A percentile compares a stretch with the other conserved stretches of the same genome.
These are phyloP conservation scores for Zoanthus gigantus DNA, from an alignment of 92 coral and sea anemone species.

Conservation along the genomic window DNA sequence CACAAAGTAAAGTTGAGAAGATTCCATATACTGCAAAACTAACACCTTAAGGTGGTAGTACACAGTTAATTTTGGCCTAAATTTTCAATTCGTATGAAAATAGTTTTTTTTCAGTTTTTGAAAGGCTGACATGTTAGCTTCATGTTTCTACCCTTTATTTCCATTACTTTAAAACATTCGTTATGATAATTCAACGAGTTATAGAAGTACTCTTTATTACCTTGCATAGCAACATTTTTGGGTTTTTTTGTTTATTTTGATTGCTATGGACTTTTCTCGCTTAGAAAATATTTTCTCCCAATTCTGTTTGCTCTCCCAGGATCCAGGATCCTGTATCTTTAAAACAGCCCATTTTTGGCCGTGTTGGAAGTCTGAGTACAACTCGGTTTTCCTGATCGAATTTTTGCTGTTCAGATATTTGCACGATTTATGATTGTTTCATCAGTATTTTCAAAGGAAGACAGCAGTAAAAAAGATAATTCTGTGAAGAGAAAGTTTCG, in stretches of 20 bases:
- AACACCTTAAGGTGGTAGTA: too few relatives aligned
- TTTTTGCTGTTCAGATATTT: neutral
- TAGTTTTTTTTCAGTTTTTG: too few relatives aligned
- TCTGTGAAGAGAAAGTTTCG: slow-evolving; percentile 40
- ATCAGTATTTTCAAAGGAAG: slow-evolving; percentile 4
- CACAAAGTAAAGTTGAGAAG: too few relatives aligned
- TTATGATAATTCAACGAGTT: too few relatives aligned
- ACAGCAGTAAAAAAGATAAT: slow-evolving; percentile 29
- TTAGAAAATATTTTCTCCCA: neutral
- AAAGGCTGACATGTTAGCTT: too few relatives aligned
- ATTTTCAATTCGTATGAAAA: too few relatives aligned
- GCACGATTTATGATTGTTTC: neutral
- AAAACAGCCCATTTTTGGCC: slow-evolving; percentile 8
- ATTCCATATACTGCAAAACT: too few relatives aligned
- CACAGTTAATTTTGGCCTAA: too few relatives aligned
- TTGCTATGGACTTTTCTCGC: slow-evolving; percentile 4
- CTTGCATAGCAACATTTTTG: neutral
- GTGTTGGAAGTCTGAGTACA: neutral
- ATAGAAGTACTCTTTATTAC: too few relatives aligned
- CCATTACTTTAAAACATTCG: too few relatives aligned
- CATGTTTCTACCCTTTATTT: too few relatives aligned
- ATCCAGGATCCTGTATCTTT: neutral
- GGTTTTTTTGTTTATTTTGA: neutral
- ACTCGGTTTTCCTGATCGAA: neutral
- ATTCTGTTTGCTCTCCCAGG: neutral